Conservation (phyloP, 2,888 invertebrate genomes). For the Polydrusus pterygomalis region DNA sequence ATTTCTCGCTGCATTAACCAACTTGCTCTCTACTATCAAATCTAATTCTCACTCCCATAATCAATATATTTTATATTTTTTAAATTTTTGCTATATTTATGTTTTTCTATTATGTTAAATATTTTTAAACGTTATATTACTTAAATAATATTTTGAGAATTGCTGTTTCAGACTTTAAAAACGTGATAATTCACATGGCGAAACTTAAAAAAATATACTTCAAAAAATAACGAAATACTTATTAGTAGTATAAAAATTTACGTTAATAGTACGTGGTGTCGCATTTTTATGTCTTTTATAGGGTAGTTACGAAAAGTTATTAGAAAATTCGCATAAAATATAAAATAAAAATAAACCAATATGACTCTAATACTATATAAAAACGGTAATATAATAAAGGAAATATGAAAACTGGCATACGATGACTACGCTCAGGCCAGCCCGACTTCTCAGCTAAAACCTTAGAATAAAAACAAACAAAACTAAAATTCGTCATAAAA, state of each 20-base stretch:
- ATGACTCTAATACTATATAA: conserved; percentile 68
- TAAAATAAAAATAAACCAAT: conserved; percentile 62
- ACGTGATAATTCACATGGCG: conserved; percentile 71
- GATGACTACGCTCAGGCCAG: conserved; percentile 68
- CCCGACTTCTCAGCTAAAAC: conserved; percentile 59
- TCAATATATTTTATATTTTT: conserved; percentile 52
- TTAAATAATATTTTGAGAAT: conserved; percentile 73
- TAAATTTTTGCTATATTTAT: conserved; percentile 64
- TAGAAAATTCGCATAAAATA: conserved; percentile 30
- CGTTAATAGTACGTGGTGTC: conserved; percentile 67
- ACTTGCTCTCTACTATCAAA: conserved; percentile 59
- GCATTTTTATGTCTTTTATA: conserved; percentile 69
- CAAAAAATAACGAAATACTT: conserved; percentile 70
- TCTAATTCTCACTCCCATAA: conserved; percentile 63
- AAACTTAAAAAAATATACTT: conserved; percentile 71
- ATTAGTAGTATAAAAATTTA: conserved; percentile 68
- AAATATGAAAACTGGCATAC: conserved; percentile 68
- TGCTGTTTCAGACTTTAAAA: conserved; percentile 73
- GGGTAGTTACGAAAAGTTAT: conserved; percentile 51
- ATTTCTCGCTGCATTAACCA: conserved; percentile 54
- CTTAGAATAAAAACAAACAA: conserved; percentile 52
- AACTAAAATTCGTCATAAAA: conserved; percentile 45
- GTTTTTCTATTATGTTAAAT: conserved; percentile 63
- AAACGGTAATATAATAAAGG: conserved; percentile 65
- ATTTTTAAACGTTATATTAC: conserved; percentile 67